phyloP scores from a whole-genome alignment of 2,113 vertebrate genomes.

The Erpornis zantholeuca region DNA sequence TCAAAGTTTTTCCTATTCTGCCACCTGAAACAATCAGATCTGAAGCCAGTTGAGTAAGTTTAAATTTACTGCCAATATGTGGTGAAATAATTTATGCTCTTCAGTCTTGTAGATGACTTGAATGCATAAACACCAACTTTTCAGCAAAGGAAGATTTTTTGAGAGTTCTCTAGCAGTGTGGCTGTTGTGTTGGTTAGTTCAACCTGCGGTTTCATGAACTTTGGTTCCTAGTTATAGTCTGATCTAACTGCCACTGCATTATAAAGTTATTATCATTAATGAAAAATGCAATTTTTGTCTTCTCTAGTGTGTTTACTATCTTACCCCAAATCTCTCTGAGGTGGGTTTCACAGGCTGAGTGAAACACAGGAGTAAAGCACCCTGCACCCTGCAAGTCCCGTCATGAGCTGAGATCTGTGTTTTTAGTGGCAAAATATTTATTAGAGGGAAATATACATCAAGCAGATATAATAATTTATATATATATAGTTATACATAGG shows the following conservation, averaged over 20 bases:
- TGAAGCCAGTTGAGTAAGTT: neutral
- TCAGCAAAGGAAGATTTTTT: neutral
- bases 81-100: neutral
- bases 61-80: neutral
- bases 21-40: conserved; percentile 17
- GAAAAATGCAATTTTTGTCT: neutral
- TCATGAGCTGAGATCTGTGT: neutral
- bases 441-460: neutral
- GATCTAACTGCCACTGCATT: neutral
- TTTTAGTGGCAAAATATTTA: neutral
- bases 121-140: neutral
- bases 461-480: no score
- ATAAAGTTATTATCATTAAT: neutral
- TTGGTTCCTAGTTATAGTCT: neutral
- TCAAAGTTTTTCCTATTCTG: neutral
- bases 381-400: neutral
- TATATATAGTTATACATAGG: neutral
- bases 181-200: neutral
- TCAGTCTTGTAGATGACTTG: neutral
- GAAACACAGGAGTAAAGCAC: neutral
- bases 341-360: neutral
- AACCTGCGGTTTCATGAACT: neutral
- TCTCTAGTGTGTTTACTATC: neutral
- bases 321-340: neutral
- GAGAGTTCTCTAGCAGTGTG: neutral